Evolutionary conservation across 2,113 vertebrate species (phyloP), one percentile per base, ranked within the genome.

Genomic region (Phalacrocorax aristotelis): DNA sequence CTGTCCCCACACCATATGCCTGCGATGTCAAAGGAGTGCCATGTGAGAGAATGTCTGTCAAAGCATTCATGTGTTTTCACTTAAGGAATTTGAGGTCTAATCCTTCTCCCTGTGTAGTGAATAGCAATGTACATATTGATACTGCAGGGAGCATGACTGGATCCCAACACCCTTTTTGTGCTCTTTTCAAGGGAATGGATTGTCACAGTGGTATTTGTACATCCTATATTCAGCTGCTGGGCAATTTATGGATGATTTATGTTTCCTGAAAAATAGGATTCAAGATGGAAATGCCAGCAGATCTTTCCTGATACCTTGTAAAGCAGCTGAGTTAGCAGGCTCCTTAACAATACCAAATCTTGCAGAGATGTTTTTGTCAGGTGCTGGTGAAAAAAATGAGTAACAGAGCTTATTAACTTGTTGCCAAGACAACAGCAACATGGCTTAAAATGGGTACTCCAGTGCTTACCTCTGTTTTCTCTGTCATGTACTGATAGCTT

Each of bases 341-440:
- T 84, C 70, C 54, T 92, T 91, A 46, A 20, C 60, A 90, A 74
- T 90, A 88, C 80, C 81, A 96, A 88, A 96, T 75, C 77, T 91
- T 97, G 61, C 91, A 90, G 85, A 93, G 91, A 95, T 90, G 65
- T 54, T 87, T 49, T 87, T 88, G 85, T 89, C 76, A 26, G 57
- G 65, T 88, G 76, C 75, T 94, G 70, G 42, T 93, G 32, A 46
- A 91, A 38, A 38, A 98, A 95, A 90, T 49, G 44, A 83, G 54
- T 78, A 90, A 68, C 27, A 29, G 40, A 54, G 46, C 92, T 97
- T 96, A 96, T 97, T 97, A 97, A 94, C 72, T 70, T 8, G 88
- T 95, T 98, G 76, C 92, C 94, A 58, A 2, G 95, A 97, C 97
- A 97, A 98, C 96, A 26, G 70, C 76, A 92, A 46, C 57, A 68